Evolutionary conservation across 2,113 vertebrate genomes (phyloP).

Genomic region (Morone saxatilis): DNA sequence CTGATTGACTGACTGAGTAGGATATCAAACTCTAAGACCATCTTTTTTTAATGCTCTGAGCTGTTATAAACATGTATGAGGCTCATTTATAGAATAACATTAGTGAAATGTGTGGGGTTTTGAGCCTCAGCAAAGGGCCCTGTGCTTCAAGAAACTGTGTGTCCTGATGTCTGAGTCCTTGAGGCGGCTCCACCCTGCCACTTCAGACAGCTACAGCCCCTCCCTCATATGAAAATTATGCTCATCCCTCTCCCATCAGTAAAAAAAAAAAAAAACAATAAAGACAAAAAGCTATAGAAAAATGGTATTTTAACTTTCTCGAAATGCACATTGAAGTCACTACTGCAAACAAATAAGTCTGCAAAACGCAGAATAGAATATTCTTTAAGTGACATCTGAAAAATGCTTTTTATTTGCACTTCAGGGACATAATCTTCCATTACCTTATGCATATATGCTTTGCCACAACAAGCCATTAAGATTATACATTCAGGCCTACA

Average conservation of each 20-base stretch:
- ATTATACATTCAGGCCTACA: neutral
- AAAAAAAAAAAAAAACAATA: neutral
- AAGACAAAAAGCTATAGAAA: neutral
- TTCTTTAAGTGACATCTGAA: neutral
- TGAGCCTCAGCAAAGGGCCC: neutral
- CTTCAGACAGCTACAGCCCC: conserved; percentile 62
- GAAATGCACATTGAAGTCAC: conserved; percentile 13
- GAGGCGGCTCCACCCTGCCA: conserved; percentile 79
- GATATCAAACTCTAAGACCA: neutral
- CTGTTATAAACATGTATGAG: neutral
- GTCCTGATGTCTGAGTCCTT: conserved; percentile 49
- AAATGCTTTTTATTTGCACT: neutral
- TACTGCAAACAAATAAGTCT: neutral
- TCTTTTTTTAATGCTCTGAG: neutral
- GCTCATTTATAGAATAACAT: conserved; percentile 1
- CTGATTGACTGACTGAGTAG: neutral
- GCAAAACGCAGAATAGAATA: neutral
- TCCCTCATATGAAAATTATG: conserved; percentile 56
- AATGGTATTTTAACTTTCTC: neutral
- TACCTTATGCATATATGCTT: neutral
- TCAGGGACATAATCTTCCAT: neutral
- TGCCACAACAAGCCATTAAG: neutral
- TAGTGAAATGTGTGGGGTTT: neutral
- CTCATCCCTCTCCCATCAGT: conserved; percentile 61
- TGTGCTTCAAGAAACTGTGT: conserved; percentile 13